phyloP scores from a whole-genome alignment of 2,113 vertebrate species.

The Microcebus jonahi region DNA sequence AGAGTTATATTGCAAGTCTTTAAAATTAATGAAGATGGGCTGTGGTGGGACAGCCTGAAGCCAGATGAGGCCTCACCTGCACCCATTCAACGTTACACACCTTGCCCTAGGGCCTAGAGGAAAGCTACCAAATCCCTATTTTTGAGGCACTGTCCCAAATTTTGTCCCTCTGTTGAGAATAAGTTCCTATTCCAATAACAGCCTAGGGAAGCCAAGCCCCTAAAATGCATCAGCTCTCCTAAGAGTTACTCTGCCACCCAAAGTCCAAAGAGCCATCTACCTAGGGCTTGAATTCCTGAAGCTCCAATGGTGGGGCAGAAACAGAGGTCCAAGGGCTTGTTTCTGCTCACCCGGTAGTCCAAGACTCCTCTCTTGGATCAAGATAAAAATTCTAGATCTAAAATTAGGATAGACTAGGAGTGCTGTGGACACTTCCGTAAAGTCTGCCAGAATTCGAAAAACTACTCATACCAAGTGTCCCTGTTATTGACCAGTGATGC shows the following conservation, averaged over 20 bases:
- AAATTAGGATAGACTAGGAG: not conserved
- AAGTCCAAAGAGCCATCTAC: not conserved
- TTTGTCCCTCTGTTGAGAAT: not conserved
- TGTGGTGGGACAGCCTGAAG: not conserved
- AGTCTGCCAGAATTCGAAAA: not conserved
- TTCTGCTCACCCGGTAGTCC: not conserved
- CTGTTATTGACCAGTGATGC: not conserved
- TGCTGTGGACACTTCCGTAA: not conserved
- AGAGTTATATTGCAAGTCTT: not conserved
- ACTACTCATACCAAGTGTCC: not conserved
- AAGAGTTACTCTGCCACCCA: not conserved
- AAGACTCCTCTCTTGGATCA: not conserved
- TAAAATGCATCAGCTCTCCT: not conserved
- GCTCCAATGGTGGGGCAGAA: not conserved
- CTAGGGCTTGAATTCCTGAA: not conserved
- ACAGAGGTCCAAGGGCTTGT: not conserved
- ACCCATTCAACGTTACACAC: not conserved
- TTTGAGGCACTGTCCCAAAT: not conserved
- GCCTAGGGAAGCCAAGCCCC: not conserved
- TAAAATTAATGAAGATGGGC: not conserved
- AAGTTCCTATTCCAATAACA: not conserved
- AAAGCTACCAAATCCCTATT: not conserved
- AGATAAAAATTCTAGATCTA: conserved; percentile 7
- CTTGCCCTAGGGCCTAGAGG: not conserved
- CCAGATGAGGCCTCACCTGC: not conserved